Percentiles rank a stretch among this genome's conserved stretches.
Evolutionary conservation across 2,113 vertebrate genomes (phyloP).

Genomic region (Triplophysa dalaica): DNA sequence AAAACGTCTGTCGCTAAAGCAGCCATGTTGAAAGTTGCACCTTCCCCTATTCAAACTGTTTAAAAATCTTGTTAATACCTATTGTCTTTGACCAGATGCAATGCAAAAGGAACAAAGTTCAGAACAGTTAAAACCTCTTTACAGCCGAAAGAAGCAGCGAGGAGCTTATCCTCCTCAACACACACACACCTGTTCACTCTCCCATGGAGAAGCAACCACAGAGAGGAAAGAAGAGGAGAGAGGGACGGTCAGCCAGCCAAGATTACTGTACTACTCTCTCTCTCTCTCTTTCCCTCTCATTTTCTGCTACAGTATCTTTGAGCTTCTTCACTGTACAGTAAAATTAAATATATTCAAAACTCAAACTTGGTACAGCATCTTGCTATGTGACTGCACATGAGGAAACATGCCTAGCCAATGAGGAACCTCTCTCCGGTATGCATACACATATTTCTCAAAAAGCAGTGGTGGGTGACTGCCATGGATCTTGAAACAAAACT

Average conservation of each 20-base stretch:
- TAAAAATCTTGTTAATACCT: no score
- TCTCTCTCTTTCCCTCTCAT: not conserved
- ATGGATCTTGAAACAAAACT: not conserved
- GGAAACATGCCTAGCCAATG: slow-evolving; percentile 13
- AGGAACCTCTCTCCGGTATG: not conserved
- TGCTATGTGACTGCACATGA: slow-evolving; percentile 28
- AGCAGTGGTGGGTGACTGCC: not conserved
- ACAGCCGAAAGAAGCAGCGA: slow-evolving; percentile 18
- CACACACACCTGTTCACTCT: slow-evolving; percentile 11
- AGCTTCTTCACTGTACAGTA: slow-evolving; percentile 36
- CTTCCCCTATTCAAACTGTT: no score
- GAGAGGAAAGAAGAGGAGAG: slow-evolving; percentile 22
- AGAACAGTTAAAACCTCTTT: slow-evolving; percentile 9
- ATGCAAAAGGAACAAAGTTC: not conserved
- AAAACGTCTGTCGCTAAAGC: no score
- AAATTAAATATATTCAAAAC: slow-evolving; percentile 46
- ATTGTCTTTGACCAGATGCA: no score
- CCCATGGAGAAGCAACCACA: slow-evolving; percentile 20
- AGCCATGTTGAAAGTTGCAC: no score
- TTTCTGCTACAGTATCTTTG: not conserved
- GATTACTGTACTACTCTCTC: slow-evolving; percentile 2
- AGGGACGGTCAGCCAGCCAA: slow-evolving; percentile 7
- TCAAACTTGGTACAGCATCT: not conserved
- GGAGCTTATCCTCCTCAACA: not conserved
- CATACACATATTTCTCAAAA: not conserved